Evolutionary conservation across 2,888 invertebrate genomes (phyloP).

Genomic region (Lepidochitona cinerea): DNA sequence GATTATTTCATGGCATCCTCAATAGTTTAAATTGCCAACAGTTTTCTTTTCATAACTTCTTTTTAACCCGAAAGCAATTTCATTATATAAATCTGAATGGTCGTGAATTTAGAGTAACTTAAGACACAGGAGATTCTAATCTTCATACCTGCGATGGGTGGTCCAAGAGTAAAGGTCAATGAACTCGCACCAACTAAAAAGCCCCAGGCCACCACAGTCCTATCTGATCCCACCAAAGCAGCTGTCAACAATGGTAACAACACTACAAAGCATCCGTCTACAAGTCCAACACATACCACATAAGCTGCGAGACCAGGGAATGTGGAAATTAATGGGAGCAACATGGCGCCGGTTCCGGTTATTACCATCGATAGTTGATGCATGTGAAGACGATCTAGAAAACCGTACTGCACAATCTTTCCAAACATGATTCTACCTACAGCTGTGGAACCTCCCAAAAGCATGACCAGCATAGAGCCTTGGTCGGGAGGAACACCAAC

Average conservation of each 20-base stretch:
- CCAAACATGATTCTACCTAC: slow-evolving; percentile 54
- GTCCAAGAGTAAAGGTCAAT: slow-evolving; percentile 57
- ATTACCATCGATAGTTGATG: slow-evolving; percentile 59
- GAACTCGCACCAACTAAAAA: slow-evolving; percentile 51
- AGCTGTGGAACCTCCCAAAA: slow-evolving; percentile 52
- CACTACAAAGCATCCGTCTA: slow-evolving; percentile 61
- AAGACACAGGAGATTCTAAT: no score
- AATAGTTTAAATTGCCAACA: no score
- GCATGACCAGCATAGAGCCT: slow-evolving; percentile 51
- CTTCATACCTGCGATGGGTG: slow-evolving; percentile 58
- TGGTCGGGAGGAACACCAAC: slow-evolving; percentile 44
- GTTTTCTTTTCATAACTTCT: no score
- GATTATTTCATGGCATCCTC: no score
- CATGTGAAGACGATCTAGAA: slow-evolving; percentile 53
- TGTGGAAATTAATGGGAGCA: slow-evolving; percentile 51
- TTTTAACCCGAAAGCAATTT: no score
- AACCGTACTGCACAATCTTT: slow-evolving; percentile 46
- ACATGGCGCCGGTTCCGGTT: slow-evolving; percentile 51
- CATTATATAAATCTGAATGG: no score
- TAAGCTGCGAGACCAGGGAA: slow-evolving; percentile 43
- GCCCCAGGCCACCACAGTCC: slow-evolving; percentile 57
- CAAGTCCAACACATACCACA: slow-evolving; percentile 44
- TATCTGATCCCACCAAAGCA: slow-evolving; percentile 48
- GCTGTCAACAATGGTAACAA: slow-evolving; percentile 53
- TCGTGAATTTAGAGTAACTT: no score